Evolutionary conservation across 2,113 vertebrate species (phyloP).

Genomic region (Hassar affinis): DNA sequence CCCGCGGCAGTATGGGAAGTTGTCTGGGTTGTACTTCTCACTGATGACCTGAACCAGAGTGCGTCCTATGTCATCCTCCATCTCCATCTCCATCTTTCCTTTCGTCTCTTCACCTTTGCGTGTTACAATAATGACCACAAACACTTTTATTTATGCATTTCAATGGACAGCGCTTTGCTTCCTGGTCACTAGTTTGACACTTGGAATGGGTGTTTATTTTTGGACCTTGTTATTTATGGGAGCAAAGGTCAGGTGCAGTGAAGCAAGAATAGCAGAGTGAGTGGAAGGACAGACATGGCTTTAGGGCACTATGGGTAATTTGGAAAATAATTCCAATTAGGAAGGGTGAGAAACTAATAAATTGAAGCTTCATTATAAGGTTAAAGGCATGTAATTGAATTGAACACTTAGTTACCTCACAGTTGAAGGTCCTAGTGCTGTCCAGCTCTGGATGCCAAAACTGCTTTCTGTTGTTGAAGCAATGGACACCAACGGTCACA

Average conservation of each 20-base stretch:
- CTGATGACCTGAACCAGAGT: constrained; percentile 94
- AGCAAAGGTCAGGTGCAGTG: background rate
- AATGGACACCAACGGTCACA: constrained; percentile 12
- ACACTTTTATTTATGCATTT: background rate
- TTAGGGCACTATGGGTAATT: background rate
- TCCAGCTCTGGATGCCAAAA: constrained; percentile 29
- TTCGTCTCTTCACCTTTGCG: background rate
- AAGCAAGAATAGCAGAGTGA: constrained; percentile 15
- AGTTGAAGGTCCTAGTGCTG: background rate
- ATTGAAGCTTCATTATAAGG: background rate
- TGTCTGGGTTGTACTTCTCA: constrained; percentile 95
- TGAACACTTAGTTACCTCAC: constrained; percentile 16
- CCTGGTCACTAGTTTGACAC: background rate
- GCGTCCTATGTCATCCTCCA: constrained; percentile 77
- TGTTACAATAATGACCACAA: background rate
- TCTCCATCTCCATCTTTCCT: constrained; percentile 76
- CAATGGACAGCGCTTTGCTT: background rate
- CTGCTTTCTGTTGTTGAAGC: constrained; percentile 6
- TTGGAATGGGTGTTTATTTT: constrained; percentile 9
- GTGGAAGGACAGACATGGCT: background rate
- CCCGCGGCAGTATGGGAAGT: constrained; percentile 90
- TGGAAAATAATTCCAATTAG: background rate
- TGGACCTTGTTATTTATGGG: background rate
- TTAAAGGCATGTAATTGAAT: constrained; percentile 16
- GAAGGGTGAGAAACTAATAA: background rate